These are phyloP conservation scores for Lutjanus argentimaculatus DNA, from an alignment of 2,797 vertebrate genomes.

Conservation along the genomic window DNA sequence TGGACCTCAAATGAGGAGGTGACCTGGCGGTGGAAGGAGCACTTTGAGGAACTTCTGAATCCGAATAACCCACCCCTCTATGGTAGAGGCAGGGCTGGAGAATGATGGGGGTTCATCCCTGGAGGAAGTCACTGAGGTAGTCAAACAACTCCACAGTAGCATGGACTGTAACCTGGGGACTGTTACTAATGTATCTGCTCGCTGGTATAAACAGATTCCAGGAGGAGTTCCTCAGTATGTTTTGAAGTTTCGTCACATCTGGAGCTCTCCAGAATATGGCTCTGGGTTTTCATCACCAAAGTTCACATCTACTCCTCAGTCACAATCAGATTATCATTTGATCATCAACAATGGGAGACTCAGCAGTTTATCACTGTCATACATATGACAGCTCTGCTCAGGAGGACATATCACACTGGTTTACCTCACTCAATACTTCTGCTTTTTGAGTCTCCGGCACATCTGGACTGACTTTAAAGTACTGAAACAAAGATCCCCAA, in stretches of 20 bases:
- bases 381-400: neutral
- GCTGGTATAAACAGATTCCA: conserved; percentile 33
- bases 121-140: conserved; percentile 58
- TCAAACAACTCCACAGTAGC: no score
- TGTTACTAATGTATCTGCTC: neutral
- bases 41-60: no score
- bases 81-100: no score
- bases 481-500: no score
- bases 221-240: neutral
- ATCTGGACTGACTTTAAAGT: no score
- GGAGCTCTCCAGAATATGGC: neutral
- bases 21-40: no score
- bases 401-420: rapidly evolving
- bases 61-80: no score
- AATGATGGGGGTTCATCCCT: no score
- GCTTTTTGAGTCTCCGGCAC: no score
- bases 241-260: rapidly evolving
- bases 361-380: neutral
- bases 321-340: neutral
- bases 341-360: neutral
- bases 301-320: neutral
- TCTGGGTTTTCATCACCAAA: neutral
- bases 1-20: no score
- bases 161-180: conserved; percentile 71
- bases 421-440: no score